These are phyloP conservation scores for Echiichthys vipera DNA, from an alignment of 2,797 vertebrate species.

Conservation along the genomic window DNA sequence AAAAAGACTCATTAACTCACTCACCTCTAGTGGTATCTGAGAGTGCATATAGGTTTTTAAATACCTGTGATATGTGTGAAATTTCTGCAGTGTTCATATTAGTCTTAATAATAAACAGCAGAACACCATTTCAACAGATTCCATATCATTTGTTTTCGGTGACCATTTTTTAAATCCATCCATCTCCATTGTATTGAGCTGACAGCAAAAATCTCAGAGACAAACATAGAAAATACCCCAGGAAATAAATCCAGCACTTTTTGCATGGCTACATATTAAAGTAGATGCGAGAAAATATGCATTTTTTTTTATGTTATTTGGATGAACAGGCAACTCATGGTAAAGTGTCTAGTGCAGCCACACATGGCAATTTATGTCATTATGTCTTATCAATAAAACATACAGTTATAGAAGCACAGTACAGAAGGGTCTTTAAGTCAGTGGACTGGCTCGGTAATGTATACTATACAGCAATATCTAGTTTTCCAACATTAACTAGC, in stretches of 20 bases:
- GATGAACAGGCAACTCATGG: too few species aligned
- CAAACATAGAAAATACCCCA: too few species aligned
- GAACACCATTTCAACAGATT: background rate
- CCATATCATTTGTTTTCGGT: too few species aligned
- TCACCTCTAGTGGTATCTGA: background rate
- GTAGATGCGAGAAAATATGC: too few species aligned
- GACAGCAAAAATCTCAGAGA: background rate
- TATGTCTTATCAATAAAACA: too few species aligned
- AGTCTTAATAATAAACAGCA: background rate
- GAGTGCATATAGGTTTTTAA: background rate
- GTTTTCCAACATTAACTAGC: background rate
- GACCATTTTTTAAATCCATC: background rate
- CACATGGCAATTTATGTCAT: too few species aligned
- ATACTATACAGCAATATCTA: background rate
- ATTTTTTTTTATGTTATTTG: too few species aligned
- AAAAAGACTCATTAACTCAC: slow-evolving; percentile 11
- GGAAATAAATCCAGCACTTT: too few species aligned
- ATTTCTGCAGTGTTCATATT: background rate
- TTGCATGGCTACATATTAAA: too few species aligned
- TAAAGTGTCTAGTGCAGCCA: too few species aligned
- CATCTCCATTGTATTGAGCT: background rate
- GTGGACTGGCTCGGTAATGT: background rate
- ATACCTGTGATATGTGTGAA: background rate
- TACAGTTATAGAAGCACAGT: too few species aligned
- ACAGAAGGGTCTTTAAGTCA: too few species aligned